These are phyloP conservation scores for Alethe diademata DNA, from an alignment of 2,113 vertebrate genomes.

Conservation along the genomic window DNA sequence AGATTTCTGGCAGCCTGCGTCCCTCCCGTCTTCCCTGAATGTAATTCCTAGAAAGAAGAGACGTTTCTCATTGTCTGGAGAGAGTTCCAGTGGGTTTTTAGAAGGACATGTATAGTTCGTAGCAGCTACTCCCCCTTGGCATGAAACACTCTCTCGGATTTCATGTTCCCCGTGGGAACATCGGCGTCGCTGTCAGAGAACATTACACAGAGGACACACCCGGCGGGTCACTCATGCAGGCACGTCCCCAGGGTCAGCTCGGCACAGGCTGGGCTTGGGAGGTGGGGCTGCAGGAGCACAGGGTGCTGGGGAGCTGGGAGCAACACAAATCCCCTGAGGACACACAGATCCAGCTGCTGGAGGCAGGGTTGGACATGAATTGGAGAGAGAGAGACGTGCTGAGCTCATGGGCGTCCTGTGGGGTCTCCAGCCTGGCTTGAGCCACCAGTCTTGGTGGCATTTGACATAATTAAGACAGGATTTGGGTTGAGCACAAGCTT, in stretches of 20 bases:
- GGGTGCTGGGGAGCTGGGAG: background rate
- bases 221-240: background rate
- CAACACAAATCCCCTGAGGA: background rate
- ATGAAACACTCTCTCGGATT: background rate
- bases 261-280: background rate
- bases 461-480: background rate
- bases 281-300: background rate
- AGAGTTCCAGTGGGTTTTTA: background rate
- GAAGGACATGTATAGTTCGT: background rate
- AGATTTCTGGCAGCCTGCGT: background rate
- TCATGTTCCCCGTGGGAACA: background rate
- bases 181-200: background rate
- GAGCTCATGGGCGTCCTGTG: fast-evolving
- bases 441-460: background rate
- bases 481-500: background rate
- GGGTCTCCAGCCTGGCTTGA: background rate
- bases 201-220: background rate
- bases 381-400: background rate
- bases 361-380: fast-evolving
- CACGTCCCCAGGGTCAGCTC: background rate
- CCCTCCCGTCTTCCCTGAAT: background rate
- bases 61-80: background rate
- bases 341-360: fast-evolving
- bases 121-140: background rate
- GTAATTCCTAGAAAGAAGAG: constrained; percentile 23